Conservation (phyloP, 2,113 vertebrate genomes). For the Copsychus sechellarum region DNA sequence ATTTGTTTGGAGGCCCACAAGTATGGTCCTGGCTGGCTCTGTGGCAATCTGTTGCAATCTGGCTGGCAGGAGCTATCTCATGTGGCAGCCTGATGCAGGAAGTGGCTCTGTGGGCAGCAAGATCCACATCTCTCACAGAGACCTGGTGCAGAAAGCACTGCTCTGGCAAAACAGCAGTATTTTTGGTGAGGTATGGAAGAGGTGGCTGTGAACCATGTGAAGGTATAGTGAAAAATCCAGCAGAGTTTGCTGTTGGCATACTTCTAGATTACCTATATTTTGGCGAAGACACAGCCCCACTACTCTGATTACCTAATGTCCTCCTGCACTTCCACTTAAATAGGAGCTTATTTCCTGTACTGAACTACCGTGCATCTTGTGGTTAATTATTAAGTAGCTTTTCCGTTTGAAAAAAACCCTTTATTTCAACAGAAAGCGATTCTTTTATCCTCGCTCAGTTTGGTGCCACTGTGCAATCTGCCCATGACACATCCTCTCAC, state of each 20-base stretch:
- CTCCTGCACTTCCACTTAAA: background rate
- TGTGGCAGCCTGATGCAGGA: background rate
- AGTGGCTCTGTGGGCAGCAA: background rate
- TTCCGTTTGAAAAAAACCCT: background rate
- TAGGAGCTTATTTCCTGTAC: conserved; percentile 26
- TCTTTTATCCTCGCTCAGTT: background rate
- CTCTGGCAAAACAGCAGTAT: accelerated
- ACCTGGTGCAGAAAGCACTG: accelerated
- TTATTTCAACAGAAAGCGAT: background rate
- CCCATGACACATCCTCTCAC: background rate
- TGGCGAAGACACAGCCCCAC: background rate
- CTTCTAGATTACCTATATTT: background rate
- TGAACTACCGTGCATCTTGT: accelerated
- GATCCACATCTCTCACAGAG: background rate
- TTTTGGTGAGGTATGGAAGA: background rate
- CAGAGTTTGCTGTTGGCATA: background rate
- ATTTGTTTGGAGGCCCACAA: background rate
- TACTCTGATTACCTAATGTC: background rate
- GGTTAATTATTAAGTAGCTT: background rate
- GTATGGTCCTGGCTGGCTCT: accelerated
- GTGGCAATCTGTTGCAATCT: background rate
- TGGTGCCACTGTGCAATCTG: background rate
- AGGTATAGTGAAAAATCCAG: background rate
- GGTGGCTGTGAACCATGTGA: background rate
- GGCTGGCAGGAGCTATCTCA: background rate